Base-by-base conservation (phyloP, 2,797 vertebrate genomes). In the Gymnocypris eckloni region DNA sequence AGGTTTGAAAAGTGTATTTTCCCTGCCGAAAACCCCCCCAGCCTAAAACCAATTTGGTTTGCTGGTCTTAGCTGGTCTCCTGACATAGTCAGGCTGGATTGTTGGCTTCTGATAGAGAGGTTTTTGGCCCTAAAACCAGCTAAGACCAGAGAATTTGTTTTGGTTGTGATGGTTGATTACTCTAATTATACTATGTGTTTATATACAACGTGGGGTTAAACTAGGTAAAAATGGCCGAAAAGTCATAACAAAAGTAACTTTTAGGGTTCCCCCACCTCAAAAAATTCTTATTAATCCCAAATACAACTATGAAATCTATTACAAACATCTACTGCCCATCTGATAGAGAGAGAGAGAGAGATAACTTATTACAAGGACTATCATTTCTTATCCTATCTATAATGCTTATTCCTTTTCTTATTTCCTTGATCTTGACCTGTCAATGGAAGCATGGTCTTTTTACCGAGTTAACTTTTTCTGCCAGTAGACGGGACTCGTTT, bases 391-490 rank as follows among this genome's bases (percentile, higher is more conserved):
- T 10, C 9, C 10, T 43, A 43, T 43, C 43, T 45, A 45, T 45
- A 9, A 45, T 11, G 6, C 18, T 22, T 5, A 10, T 50, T 54
- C 16, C 16, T 75, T 59, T 82, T 89, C 84, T 86, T 10, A 66
- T 79, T 85, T n/a, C 37, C 43, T 71, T 61, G 43, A 76, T 79
- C 59, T 59, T 70, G 43, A 67, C 41, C 61, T 50, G 59, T 73
- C 87, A 88, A 84, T 88, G 82, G 79, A 56, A 66, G n/a, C 61
- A 80, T 80, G 72, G 73, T 72, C 54, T 72, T 59, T 71, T 82
- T 84, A 61, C 66, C 20, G 67, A 70, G 76, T 61, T 84, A 81
- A 81, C 82, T 84, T 87, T 66, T 82, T 82, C 64, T 84, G 81
- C 48, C 72, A 79, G 79, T 41, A 83, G 61, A 67, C 0, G 33